Conservation (phyloP, 1,140 invertebrate species). For the Planococcus citri region DNA sequence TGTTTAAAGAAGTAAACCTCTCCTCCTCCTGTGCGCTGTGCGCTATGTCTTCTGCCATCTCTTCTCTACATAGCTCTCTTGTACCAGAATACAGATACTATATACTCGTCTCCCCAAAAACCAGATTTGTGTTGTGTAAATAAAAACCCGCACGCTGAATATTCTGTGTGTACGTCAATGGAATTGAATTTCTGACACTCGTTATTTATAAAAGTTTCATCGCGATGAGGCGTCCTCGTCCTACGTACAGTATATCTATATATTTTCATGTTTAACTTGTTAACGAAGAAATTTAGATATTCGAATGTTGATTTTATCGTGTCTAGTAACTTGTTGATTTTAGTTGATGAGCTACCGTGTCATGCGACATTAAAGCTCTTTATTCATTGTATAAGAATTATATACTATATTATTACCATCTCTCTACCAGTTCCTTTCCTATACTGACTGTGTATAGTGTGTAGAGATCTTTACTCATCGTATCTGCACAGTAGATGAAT, state of each 20-base stretch:
- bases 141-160: background rate
- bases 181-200: background rate
- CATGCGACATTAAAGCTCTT: background rate
- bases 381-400: too few relatives aligned
- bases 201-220: background rate
- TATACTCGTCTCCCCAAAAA: background rate
- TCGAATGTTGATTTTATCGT: background rate
- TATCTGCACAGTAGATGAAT: too few relatives aligned
- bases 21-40: background rate
- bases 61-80: too few relatives aligned
- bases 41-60: too few relatives aligned
- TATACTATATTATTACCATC: too few relatives aligned
- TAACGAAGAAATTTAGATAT: background rate
- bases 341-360: constrained; percentile 5
- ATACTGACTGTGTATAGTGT: too few relatives aligned
- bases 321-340: constrained; percentile 7
- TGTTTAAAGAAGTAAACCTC: background rate
- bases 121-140: constrained; percentile 3
- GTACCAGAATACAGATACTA: too few relatives aligned
- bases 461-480: too few relatives aligned
- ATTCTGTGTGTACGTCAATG: background rate
- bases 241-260: background rate
- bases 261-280: background rate
- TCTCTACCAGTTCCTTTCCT: too few relatives aligned
- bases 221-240: background rate